Evolutionary conservation across 2,113 vertebrate species (phyloP).

Genomic region (Cyanoliseus patagonus): DNA sequence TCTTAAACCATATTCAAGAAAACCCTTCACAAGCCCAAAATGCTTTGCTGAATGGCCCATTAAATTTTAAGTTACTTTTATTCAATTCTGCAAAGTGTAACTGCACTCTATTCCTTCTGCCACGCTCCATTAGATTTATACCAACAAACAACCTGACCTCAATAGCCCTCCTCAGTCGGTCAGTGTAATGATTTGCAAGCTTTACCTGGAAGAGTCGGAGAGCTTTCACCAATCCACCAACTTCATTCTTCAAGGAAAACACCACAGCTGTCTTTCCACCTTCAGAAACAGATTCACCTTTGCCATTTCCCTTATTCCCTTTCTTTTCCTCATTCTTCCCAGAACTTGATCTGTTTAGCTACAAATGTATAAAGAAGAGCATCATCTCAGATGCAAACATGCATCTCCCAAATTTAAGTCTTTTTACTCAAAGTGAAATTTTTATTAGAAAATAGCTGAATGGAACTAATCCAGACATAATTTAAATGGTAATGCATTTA

Average conservation of each 20-base stretch:
- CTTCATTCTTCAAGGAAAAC: conserved; percentile 95
- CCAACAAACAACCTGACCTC: neutral
- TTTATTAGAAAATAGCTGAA: neutral
- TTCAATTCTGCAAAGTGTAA: neutral
- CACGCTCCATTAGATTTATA: neutral
- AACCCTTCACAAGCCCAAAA: neutral
- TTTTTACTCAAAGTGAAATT: neutral
- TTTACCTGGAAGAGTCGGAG: conserved; percentile 93
- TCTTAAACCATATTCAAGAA: neutral
- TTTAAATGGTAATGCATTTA: neutral
- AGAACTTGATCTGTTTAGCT: conserved; percentile 80
- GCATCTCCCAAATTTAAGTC: neutral
- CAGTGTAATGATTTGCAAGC: neutral
- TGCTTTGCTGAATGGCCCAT: neutral
- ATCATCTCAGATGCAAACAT: neutral
- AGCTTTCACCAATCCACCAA: conserved; percentile 90
- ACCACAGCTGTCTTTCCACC: conserved; percentile 87
- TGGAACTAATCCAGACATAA: neutral
- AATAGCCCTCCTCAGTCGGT: neutral
- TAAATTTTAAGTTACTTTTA: conserved; percentile 1
- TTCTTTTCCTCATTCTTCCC: conserved; percentile 86
- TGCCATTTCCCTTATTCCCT: conserved; percentile 70
- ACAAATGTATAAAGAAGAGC: conserved; percentile 7
- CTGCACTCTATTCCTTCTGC: neutral
- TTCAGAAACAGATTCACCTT: conserved; percentile 70